Evolutionary conservation across 1,140 invertebrate genomes (phyloP).

Genomic region (Augochlora pura): DNA sequence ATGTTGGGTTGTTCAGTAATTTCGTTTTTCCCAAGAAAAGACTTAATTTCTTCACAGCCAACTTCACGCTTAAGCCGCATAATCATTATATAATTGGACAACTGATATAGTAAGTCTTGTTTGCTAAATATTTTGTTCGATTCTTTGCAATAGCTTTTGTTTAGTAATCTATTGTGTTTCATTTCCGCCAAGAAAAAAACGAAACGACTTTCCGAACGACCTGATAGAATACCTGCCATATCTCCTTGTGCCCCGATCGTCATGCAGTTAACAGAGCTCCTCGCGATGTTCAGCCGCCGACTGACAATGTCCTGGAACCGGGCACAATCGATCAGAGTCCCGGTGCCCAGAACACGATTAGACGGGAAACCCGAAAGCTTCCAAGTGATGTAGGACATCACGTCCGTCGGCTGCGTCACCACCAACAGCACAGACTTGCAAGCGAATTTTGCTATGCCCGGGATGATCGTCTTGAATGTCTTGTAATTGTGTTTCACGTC

Average conservation of each 20-base stretch:
- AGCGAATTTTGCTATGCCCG: constrained; percentile 81
- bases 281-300: constrained; percentile 81
- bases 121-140: too few species aligned
- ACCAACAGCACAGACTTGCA: constrained; percentile 82
- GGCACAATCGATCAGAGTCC: constrained; percentile 83
- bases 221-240: constrained; percentile 79
- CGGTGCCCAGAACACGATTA: constrained; percentile 84
- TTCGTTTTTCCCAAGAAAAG: too few species aligned
- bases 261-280: constrained; percentile 82
- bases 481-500: constrained; percentile 82
- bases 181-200: too few species aligned
- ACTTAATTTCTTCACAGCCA: too few species aligned
- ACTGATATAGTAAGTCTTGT: too few species aligned
- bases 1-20: too few species aligned
- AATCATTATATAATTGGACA: too few species aligned
- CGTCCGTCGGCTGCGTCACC: constrained; percentile 84
- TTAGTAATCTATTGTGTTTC: too few species aligned
- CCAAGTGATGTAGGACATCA: constrained; percentile 85
- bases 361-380: constrained; percentile 84
- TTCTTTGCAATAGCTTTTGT: too few species aligned
- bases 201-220: too few species aligned
- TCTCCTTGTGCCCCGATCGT: constrained; percentile 85
- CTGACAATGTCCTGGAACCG: constrained; percentile 83
- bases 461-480: constrained; percentile 83
- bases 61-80: too few species aligned